phyloP scores from a whole-genome alignment of 2,113 vertebrate genomes.

The Eublepharis macularius region DNA sequence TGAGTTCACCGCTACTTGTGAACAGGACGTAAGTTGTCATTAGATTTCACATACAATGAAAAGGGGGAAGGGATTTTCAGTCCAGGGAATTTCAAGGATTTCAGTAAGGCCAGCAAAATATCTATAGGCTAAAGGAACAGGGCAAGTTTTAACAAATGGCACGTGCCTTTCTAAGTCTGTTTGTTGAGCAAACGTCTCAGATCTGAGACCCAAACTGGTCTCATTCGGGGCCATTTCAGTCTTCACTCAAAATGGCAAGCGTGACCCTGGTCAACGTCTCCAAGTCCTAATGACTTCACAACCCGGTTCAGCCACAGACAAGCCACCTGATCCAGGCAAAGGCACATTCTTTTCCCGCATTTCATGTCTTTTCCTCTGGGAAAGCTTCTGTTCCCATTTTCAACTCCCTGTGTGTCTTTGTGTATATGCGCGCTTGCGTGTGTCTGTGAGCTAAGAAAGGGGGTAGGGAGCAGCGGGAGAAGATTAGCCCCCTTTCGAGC shows the following conservation, averaged over 20 bases:
- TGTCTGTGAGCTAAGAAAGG: neutral
- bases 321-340: neutral
- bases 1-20: no score
- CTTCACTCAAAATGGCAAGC: neutral
- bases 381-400: neutral
- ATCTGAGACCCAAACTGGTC: neutral
- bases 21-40: no score
- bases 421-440: no score
- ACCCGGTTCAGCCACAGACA: neutral
- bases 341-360: neutral
- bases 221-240: neutral
- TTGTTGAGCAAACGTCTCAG: neutral
- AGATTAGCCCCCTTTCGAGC: constrained; percentile 34
- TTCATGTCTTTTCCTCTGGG: neutral
- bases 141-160: no score
- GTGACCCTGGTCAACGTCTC: no score
- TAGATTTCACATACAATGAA: no score
- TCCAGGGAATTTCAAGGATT: no score
- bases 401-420: neutral
- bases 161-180: neutral
- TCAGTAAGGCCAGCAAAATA: no score
- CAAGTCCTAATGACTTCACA: neutral
- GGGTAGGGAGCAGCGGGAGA: neutral
- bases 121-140: no score
- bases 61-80: no score